Evolutionary conservation across 2,113 vertebrate genomes (phyloP), one percentile per base, ranked within the genome.

Genomic region (Semnornis frantzii): DNA sequence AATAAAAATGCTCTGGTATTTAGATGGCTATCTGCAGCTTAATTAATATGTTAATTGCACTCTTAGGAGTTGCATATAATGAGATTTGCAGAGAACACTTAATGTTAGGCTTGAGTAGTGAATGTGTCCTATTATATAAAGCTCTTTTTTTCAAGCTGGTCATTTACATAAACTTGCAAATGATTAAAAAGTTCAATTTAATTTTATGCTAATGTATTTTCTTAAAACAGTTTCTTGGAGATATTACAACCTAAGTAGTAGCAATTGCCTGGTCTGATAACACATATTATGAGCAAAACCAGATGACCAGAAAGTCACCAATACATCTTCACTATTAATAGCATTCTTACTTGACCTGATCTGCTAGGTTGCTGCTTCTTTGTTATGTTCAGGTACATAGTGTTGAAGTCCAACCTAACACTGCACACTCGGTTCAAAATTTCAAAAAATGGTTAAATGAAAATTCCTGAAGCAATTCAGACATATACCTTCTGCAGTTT

Each of bases 21-120:
- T 95, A 77, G 78, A 92, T 77, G 21, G 50, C 30, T 96, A 95
- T 93, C 80, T 94, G 42, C 42, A 91, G 93, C 82, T 90, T 91
- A 95, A 96, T 95, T 78, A 95, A 84, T 85, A 82, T 90, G 75
- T 91, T 96, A 95, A 96, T 95, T 95, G 87, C n/a, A 93, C 28
- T 89, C 24, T 83, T 58, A 77, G 69, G 77, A 93, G 48, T 84
- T 81, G 82, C 65, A 92, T 70, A 82, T 60, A 85, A 96, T 83
- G 12, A 62, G 46, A 94, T 82, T 90, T 94, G 28, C 73, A 85
- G 34, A 79, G 72, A 87, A 63, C 34, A 93, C 27, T 39, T 91
- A 79, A 66, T 88, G 79, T 63, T 92, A 89, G 89, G 78, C 87
- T 74, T 92, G 31, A 78, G 65, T 31, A 64, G 12, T 57, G 68